Base-by-base conservation (phyloP, 1,140 invertebrate species). In the Neodiprion virginianus region DNA sequence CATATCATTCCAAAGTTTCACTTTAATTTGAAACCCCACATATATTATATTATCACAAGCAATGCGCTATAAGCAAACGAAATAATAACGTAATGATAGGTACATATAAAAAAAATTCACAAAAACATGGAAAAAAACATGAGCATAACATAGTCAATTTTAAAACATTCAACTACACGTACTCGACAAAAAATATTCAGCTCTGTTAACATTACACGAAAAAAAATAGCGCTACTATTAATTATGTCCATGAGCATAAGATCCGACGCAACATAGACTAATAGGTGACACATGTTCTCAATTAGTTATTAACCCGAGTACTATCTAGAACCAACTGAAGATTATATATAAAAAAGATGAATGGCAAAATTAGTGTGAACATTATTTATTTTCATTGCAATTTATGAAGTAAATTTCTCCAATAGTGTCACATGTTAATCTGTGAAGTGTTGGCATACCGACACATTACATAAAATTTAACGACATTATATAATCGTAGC, bases 401-500 rank as follows among this genome's bases (percentile, higher is more conserved):
- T 40, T 40, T 40, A 40, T 40, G 2, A 40, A 40, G 28, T 3
- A 40, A 2, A 40, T 40, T 40, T 40, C 1, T 40, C 28, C 28
- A 61, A 8, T 61, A 61, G 53, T 17, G 53, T 61, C 53, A 61
- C n/a, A 17, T 17, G n/a, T 61, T 61, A 61, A 48, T 67, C 65
- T 40, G 28, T 49, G 61, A 70, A n/a, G 23, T 61, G 73, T 40
- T 71, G 47, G 71, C 40, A 23, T 11, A 74, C 21, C 14, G n/a
- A 61, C 53, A 61, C 53, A 61, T 61, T 7, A 17, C 53, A 61
- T 61, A 14, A 69, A 76, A 74, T 17, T 70, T 14, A 69, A 72
- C 69, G 66, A 72, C 72, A 49, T 14, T 70, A 23, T 69, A 50
- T 28, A 72, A 68, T 40, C 50, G 65, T 69, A 76, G 49, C 21